A percentile compares a stretch with the other conserved stretches of the same genome.
Conservation (phyloP, 2,888 invertebrate species). For the Phaonia tiefii region DNA sequence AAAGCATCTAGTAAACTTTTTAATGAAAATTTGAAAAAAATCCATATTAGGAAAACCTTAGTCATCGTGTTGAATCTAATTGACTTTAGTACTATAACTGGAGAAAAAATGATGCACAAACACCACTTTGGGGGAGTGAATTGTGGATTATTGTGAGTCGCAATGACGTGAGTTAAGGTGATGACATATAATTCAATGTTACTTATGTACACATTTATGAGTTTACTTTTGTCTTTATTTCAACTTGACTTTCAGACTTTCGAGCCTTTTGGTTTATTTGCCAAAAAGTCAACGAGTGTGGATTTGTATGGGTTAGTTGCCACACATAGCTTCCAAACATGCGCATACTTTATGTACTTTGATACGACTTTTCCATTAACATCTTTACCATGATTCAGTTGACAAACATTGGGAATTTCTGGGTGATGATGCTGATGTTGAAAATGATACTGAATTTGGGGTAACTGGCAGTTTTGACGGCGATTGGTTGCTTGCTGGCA, state of each 20-base stretch:
- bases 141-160: neutral
- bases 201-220: constrained; percentile 19
- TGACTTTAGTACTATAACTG: constrained; percentile 33
- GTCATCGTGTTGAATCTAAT: constrained; percentile 3
- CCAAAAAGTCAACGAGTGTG: neutral
- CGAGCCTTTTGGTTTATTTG: neutral
- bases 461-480: neutral
- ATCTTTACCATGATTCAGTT: constrained; percentile 5
- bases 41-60: no score
- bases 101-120: neutral
- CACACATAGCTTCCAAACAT: neutral
- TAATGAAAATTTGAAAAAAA: no score
- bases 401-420: neutral
- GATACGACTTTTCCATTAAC: constrained; percentile 40
- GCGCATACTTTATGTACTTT: constrained; percentile 21
- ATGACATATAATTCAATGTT: constrained; percentile 5
- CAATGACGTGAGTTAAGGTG: neutral
- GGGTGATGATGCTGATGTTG: neutral
- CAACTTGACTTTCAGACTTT: constrained; percentile 14
- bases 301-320: neutral
- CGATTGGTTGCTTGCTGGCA: no score
- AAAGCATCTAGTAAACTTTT: no score
- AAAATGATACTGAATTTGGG: neutral
- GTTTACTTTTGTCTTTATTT: constrained; percentile 39
- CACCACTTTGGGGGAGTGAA: neutral